A percentile compares a stretch with the other conserved stretches of the same genome.
phyloP scores from a whole-genome alignment of 2,797 vertebrate species.

The Enteromius thamalakanensis region DNA sequence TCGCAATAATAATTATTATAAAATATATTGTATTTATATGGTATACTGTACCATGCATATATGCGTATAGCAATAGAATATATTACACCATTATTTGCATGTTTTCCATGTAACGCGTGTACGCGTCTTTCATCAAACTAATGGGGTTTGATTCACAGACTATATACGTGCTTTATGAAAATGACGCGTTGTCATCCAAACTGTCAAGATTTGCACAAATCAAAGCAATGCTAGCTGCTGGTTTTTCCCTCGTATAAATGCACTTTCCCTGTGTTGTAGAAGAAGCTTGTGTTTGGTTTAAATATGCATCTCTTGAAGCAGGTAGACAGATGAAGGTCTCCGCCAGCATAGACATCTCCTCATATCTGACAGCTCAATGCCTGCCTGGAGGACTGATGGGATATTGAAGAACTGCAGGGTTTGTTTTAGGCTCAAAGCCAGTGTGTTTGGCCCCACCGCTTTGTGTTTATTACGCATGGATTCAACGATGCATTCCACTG shows the following conservation, averaged over 20 bases:
- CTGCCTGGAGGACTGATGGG: slow-evolving; percentile 26
- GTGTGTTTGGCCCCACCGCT: neutral
- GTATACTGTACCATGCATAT: too few relatives aligned
- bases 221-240: neutral
- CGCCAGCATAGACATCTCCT: neutral
- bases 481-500: neutral
- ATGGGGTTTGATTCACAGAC: neutral
- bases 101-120: neutral
- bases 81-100: neutral
- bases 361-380: slow-evolving; percentile 38
- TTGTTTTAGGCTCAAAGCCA: slow-evolving; percentile 20
- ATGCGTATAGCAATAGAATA: neutral
- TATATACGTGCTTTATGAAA: neutral
- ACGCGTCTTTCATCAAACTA: neutral
- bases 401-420: slow-evolving; percentile 29
- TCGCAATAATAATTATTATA: neutral
- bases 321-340: slow-evolving; percentile 48
- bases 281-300: slow-evolving; percentile 42
- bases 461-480: neutral
- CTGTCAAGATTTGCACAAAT: neutral
- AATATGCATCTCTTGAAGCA: slow-evolving; percentile 51
- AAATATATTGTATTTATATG: neutral
- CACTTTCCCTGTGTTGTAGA: neutral
- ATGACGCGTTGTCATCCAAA: neutral
- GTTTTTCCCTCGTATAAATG: neutral